A percentile compares a stretch with the other conserved stretches of the same genome.
These are phyloP conservation scores for Rhamphomyia laevipes DNA, from an alignment of 2,888 invertebrate genomes.

Conservation along the genomic window DNA sequence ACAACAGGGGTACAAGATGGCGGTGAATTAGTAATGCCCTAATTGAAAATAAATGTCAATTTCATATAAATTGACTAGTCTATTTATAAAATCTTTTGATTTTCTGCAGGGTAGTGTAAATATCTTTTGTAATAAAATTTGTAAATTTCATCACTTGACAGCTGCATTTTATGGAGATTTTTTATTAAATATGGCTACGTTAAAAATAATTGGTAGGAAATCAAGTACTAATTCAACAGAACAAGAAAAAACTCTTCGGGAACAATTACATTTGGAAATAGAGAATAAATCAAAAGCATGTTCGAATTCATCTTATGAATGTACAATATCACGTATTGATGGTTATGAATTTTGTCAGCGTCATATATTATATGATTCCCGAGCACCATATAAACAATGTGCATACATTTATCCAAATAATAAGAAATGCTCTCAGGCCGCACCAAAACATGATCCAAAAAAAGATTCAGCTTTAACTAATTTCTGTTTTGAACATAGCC, in stretches of 20 bases:
- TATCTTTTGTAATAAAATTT: no score
- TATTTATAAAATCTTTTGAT: no score
- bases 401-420: constrained; percentile 52
- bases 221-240: constrained; percentile 38
- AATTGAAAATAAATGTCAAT: no score
- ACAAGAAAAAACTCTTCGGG: constrained; percentile 31
- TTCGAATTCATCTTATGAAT: constrained; percentile 52
- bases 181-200: no score
- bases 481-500: constrained; percentile 57
- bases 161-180: no score
- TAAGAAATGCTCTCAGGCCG: constrained; percentile 65
- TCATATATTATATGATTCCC: constrained; percentile 74
- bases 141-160: no score
- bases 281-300: constrained; percentile 49
- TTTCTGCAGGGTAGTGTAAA: not conserved
- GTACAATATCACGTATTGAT: constrained; percentile 53
- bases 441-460: constrained; percentile 59
- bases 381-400: constrained; percentile 76
- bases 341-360: constrained; percentile 66
- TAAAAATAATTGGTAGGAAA: constrained; percentile 14
- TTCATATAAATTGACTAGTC: no score
- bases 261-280: constrained; percentile 50
- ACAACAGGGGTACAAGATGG: no score
- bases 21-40: no score
- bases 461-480: constrained; percentile 50